Evolutionary conservation across 2,888 invertebrate species (phyloP).

Genomic region (Penaeus monodon): DNA sequence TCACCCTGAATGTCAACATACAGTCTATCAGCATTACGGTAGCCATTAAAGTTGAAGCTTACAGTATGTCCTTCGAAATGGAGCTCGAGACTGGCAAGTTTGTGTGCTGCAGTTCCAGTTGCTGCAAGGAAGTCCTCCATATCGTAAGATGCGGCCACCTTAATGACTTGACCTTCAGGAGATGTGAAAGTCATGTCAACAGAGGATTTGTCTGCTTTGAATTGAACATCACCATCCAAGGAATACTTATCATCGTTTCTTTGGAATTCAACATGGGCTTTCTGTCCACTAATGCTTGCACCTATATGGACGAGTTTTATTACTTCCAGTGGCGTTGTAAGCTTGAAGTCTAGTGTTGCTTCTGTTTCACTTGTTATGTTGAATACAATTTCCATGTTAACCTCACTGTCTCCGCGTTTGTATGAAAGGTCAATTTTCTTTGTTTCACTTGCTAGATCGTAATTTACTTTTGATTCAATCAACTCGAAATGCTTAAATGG

Average conservation of each 20-base stretch:
- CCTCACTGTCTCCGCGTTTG: conserved; percentile 37
- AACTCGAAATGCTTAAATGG: conserved; percentile 48
- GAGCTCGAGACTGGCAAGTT: conserved; percentile 51
- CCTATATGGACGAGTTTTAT: conserved; percentile 35
- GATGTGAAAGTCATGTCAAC: conserved; percentile 54
- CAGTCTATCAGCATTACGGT: conserved; percentile 47
- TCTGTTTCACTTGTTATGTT: conserved; percentile 24
- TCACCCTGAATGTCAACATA: conserved; percentile 44
- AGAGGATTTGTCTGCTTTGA: conserved; percentile 48
- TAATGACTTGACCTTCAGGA: conserved; percentile 28
- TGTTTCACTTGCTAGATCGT: conserved; percentile 23
- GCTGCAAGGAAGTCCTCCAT: conserved; percentile 43
- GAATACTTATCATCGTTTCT: conserved; percentile 50
- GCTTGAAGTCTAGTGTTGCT: conserved; percentile 39
- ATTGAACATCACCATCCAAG: conserved; percentile 49
- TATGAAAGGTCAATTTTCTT: conserved; percentile 49
- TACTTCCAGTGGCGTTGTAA: conserved; percentile 57
- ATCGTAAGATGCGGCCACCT: conserved; percentile 43
- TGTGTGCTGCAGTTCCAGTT: conserved; percentile 20
- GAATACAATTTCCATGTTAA: conserved; percentile 41
- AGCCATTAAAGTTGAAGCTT: conserved; percentile 43
- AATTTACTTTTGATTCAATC: conserved; percentile 33
- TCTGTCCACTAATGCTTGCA: conserved; percentile 45
- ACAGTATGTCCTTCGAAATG: conserved; percentile 36
- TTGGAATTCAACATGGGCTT: conserved; percentile 41